Conservation (phyloP, 2,113 vertebrate species). For the Bombycilla garrulus region DNA sequence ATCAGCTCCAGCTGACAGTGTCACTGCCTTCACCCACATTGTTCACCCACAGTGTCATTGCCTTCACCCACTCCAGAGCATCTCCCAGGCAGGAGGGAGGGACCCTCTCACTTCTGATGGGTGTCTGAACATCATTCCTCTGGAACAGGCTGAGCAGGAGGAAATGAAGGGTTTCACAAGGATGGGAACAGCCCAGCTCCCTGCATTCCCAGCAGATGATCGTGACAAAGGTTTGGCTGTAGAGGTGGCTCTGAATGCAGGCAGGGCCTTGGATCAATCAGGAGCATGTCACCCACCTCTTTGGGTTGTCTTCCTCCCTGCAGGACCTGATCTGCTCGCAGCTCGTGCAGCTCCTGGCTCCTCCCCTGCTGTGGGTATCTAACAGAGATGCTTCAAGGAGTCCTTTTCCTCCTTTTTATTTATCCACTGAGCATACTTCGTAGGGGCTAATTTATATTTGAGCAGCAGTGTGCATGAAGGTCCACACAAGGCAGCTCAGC, state of each 20-base stretch:
- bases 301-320: not conserved
- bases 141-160: not conserved
- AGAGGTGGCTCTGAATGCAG: not conserved
- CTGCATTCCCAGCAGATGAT: not conserved
- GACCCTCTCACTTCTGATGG: not conserved
- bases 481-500: constrained; percentile 20
- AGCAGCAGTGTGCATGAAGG: constrained; percentile 17
- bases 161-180: not conserved
- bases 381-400: not conserved
- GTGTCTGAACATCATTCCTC: not conserved
- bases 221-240: not conserved
- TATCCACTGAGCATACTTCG: not conserved
- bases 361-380: not conserved
- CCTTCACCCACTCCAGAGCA: not conserved
- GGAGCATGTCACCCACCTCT: not conserved
- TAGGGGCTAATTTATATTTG: constrained; percentile 39
- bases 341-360: not conserved
- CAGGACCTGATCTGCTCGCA: not conserved
- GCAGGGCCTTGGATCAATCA: not conserved
- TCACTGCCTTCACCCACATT: not conserved
- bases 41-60: no score
- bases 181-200: not conserved
- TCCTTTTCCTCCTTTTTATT: constrained; percentile 15
- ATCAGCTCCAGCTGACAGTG: not conserved
- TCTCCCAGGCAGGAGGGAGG: not conserved